Evolutionary conservation across 2,888 invertebrate genomes (phyloP).

Genomic region (Aporophyla nigra): DNA sequence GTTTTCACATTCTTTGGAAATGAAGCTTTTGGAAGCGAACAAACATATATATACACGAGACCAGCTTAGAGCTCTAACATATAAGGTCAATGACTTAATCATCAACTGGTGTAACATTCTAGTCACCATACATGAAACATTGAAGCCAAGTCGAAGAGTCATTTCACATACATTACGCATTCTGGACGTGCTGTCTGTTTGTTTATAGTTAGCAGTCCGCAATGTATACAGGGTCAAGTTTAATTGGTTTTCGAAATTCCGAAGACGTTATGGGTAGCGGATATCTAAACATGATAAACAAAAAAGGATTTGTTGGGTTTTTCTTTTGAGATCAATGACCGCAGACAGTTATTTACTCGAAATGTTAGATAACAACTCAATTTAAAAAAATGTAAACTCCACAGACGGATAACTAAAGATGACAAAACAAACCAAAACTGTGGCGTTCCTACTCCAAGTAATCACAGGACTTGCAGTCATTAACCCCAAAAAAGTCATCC

Average conservation of each 20-base stretch:
- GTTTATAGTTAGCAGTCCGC: slow-evolving; percentile 25
- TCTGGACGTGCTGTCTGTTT: slow-evolving; percentile 22
- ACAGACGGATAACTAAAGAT: not conserved
- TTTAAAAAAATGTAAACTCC: not conserved
- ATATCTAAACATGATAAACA: not conserved
- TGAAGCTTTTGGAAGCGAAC: slow-evolving; percentile 55
- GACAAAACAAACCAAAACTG: not conserved
- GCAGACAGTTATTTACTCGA: not conserved
- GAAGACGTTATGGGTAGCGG: not conserved
- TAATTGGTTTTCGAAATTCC: not conserved
- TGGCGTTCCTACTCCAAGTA: not conserved
- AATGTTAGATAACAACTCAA: not conserved
- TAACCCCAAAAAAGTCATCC: not conserved
- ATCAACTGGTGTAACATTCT: slow-evolving; percentile 41
- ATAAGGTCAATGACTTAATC: slow-evolving; percentile 28
- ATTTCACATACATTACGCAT: slow-evolving; percentile 57
- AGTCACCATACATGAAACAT: slow-evolving; percentile 62
- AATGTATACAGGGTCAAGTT: not conserved
- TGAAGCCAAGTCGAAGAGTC: slow-evolving; percentile 52
- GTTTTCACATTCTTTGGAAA: slow-evolving; percentile 30
- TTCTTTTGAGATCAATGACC: not conserved
- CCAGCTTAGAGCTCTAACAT: slow-evolving; percentile 27
- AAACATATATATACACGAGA: slow-evolving; percentile 46
- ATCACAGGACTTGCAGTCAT: not conserved
- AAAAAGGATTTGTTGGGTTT: not conserved